Conservation (phyloP, 2,113 vertebrate species). For the Thymallus thymallus region DNA sequence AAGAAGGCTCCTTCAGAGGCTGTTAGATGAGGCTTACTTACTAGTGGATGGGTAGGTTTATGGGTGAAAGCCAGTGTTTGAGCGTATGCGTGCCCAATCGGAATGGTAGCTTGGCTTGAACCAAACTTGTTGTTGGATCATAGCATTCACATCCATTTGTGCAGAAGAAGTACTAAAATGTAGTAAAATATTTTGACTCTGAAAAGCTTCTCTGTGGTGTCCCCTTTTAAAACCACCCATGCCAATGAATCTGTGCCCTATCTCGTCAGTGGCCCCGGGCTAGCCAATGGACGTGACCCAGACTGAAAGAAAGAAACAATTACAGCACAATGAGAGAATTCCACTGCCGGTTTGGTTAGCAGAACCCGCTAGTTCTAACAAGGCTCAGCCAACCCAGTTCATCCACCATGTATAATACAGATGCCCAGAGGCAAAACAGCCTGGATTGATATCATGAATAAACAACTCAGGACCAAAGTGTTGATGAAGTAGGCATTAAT, state of each 20-base stretch:
- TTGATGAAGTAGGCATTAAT: constrained; percentile 68
- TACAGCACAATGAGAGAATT: constrained; percentile 18
- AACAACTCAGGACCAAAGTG: constrained; percentile 61
- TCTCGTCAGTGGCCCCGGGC: neutral
- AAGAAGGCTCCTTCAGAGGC: too few species aligned
- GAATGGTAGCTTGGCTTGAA: too few species aligned
- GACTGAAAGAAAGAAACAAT: neutral
- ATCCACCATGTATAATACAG: constrained; percentile 46
- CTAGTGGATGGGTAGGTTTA: neutral
- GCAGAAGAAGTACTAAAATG: neutral
- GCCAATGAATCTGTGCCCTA: constrained; percentile 39
- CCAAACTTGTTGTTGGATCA: constrained; percentile 7
- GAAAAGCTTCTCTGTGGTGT: neutral
- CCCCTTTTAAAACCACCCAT: neutral
- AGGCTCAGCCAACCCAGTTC: constrained; percentile 6
- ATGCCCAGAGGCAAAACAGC: constrained; percentile 44
- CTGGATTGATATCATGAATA: constrained; percentile 54
- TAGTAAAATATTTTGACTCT: neutral
- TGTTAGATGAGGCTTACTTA: too few species aligned
- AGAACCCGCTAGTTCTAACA: constrained; percentile 21
- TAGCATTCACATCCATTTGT: neutral
- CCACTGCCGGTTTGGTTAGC: constrained; percentile 13
- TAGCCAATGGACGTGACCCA: neutral
- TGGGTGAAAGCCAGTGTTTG: neutral
- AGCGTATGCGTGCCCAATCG: neutral